A percentile compares a stretch with the other conserved stretches of the same genome.
Evolutionary conservation across 2,113 vertebrate genomes (phyloP).

Genomic region (Strix uralensis): DNA sequence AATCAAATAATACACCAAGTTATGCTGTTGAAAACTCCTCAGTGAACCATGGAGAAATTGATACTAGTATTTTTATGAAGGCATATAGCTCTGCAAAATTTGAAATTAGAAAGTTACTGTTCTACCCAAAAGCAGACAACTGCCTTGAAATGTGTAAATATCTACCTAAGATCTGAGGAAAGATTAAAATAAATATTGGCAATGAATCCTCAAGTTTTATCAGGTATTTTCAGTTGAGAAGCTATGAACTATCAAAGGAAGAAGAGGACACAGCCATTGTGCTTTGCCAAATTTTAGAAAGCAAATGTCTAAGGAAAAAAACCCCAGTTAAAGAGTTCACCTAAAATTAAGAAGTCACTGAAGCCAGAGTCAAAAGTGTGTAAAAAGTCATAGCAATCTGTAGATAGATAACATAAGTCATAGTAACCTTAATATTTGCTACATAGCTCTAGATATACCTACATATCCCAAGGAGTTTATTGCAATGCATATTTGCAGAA

Average conservation of each 20-base stretch:
- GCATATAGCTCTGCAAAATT: neutral
- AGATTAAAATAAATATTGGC: neutral
- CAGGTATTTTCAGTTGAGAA: neutral
- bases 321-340: neutral
- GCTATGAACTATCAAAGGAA: neutral
- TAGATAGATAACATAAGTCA: neutral
- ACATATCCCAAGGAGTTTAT: neutral
- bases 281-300: neutral
- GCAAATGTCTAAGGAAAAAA: neutral
- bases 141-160: neutral
- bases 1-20: neutral
- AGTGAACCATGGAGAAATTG: neutral
- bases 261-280: neutral
- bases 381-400: neutral
- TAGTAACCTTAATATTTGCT: neutral
- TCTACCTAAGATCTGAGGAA: neutral
- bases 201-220: neutral
- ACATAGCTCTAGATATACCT: neutral
- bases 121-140: neutral
- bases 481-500: neutral
- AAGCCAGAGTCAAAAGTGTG: neutral
- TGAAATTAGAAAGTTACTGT: neutral
- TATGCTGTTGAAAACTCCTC: accelerated
- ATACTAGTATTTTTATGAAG: neutral
- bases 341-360: neutral